phyloP scores from a whole-genome alignment of 1,140 invertebrate genomes.

The Spodoptera litura region DNA sequence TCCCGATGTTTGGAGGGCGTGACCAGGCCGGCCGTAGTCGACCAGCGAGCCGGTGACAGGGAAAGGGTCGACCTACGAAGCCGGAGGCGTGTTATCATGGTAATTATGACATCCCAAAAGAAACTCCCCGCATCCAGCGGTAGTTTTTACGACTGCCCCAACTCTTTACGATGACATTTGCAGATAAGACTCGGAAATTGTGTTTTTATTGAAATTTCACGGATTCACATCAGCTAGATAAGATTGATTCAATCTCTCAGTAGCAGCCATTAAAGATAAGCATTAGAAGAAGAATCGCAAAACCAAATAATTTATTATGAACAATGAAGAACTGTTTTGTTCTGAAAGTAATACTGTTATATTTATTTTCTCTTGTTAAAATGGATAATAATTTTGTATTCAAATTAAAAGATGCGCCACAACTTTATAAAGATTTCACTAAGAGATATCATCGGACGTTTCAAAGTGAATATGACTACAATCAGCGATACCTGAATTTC shows the following conservation, averaged over 20 bases:
- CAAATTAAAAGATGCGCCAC: conserved; percentile 42
- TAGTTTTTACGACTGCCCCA: conserved; percentile 35
- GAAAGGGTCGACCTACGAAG: conserved; percentile 54
- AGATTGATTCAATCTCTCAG: conserved; percentile 4
- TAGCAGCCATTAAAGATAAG: conserved; percentile 3
- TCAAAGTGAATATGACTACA: conserved; percentile 40
- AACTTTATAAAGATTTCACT: conserved; percentile 35
- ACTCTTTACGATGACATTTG: conserved; percentile 34
- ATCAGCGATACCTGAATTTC: conserved; percentile 44
- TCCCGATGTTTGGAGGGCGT: conserved; percentile 46
- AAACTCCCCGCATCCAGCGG: conserved; percentile 45
- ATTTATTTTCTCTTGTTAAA: background rate
- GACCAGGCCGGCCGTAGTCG: conserved; percentile 30
- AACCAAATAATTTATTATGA: conserved; percentile 6
- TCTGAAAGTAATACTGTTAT: background rate
- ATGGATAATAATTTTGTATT: conserved; percentile 13
- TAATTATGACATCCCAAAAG: conserved; percentile 55
- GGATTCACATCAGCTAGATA: conserved; percentile 9
- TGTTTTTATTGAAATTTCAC: conserved; percentile 45
- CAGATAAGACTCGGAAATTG: conserved; percentile 38
- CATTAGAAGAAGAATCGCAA: background rate
- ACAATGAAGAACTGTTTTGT: conserved; percentile 2
- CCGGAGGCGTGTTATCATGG: conserved; percentile 52
- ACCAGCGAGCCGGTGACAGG: conserved; percentile 42
- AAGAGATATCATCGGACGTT: conserved; percentile 47